These are phyloP conservation scores for Cololabis saira DNA, from an alignment of 2,113 vertebrate genomes.

Conservation along the genomic window DNA sequence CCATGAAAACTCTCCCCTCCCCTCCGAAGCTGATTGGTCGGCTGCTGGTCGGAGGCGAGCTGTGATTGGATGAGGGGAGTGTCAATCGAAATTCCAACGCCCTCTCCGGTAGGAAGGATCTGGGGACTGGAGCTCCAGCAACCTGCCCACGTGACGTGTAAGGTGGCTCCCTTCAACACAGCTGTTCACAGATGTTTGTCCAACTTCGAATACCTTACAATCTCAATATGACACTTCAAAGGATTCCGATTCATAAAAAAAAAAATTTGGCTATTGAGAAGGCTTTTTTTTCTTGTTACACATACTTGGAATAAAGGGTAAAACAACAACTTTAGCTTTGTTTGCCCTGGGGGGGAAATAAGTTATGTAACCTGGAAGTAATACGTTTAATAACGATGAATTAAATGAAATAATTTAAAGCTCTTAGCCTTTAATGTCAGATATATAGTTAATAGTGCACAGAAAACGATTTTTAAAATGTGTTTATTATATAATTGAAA, in stretches of 20 bases:
- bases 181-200: constrained; percentile 46
- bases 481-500: too few species aligned
- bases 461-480: too few species aligned
- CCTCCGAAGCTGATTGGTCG: constrained; percentile 64
- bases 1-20: constrained; percentile 33
- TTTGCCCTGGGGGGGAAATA: too few species aligned
- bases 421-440: too few species aligned
- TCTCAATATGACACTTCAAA: neutral
- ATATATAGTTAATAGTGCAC: too few species aligned
- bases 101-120: constrained; percentile 32
- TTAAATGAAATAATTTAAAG: too few species aligned
- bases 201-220: neutral
- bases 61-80: constrained; percentile 53
- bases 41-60: fast-evolving
- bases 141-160: constrained; percentile 73
- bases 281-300: too few species aligned
- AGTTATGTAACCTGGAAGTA: too few species aligned
- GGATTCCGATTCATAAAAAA: neutral
- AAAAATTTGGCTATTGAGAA: neutral
- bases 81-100: constrained; percentile 62
- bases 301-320: too few species aligned
- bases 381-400: too few species aligned
- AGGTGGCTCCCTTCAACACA: constrained; percentile 60
- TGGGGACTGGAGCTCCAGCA: constrained; percentile 39
- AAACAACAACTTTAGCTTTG: too few species aligned